Conservation (phyloP, 2,888 invertebrate genomes). For the Lycophotia porphyrea region DNA sequence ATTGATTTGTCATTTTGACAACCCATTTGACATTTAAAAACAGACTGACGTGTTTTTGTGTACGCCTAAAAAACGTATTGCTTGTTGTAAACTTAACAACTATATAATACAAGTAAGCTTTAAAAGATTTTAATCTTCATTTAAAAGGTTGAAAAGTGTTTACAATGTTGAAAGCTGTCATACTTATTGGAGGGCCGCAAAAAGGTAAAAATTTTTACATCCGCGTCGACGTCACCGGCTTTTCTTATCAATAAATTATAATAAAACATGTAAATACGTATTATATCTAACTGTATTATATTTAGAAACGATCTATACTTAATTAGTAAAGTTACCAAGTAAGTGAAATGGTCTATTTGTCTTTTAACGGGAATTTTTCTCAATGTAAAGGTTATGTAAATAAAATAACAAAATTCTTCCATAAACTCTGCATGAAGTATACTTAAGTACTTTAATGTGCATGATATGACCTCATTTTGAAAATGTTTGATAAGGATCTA, state of each 20-base stretch:
- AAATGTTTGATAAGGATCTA: conserved; percentile 14
- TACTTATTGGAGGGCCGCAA: conserved; percentile 97
- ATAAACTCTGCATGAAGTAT: not conserved
- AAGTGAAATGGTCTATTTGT: not conserved
- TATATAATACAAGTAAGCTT: not conserved
- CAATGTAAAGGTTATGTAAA: conserved; percentile 49
- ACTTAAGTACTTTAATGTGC: not conserved
- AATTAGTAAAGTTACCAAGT: not conserved
- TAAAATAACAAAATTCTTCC: conserved; percentile 2
- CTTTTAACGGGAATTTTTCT: not conserved
- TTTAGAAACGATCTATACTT: not conserved
- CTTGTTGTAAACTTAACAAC: conserved; percentile 31
- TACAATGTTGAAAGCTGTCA: conserved; percentile 95
- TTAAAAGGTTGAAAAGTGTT: conserved; percentile 9
- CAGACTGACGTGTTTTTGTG: conserved; percentile 65
- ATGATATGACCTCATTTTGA: conserved; percentile 12
- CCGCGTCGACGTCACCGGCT: conserved; percentile 76
- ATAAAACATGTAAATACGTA: conserved; percentile 1
- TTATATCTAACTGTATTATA: not conserved
- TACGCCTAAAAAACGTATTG: conserved; percentile 36
- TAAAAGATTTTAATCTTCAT: not conserved
- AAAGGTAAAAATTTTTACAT: conserved; percentile 92
- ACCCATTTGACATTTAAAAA: conserved; percentile 30
- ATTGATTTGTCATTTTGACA: conserved; percentile 6
- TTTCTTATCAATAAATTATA: conserved; percentile 39